Evolutionary conservation across 2,113 vertebrate species (phyloP), one percentile per base, ranked within the genome.

Genomic region (Hyperoodon ampullatus): DNA sequence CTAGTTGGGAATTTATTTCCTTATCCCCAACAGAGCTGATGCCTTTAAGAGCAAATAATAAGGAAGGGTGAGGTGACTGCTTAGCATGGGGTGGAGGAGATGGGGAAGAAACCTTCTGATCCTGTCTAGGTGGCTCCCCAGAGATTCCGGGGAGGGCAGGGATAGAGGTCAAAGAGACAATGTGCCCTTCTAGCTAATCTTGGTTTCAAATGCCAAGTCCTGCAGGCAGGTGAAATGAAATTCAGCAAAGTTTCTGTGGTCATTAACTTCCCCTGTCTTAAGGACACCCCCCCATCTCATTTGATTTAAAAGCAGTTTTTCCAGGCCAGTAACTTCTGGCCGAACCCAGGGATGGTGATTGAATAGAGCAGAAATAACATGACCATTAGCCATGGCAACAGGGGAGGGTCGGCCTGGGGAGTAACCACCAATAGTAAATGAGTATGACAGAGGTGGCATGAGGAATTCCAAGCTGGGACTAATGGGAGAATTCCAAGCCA

Each of bases 241-340:
- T 47, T 97, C 91, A 87, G 26, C 72, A 82, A 94, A 97, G 81
- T 81, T 83, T n/a, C 92, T 80, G 35, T 53, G 65, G 92, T 93
- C 42, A 74, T 90, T 96, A 96, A 94, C 63, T 88, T 98, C 91
- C 65, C 92, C 55, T 97, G 85, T 91, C 78, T 94, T 7, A 0
- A 95, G 61, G 71, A 97, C 91, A 97, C 84, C 90, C 92, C 92
- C 58, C 39, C 93, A 93, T 91, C 88, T 97, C 97, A 86, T 47
- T 78, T 50, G 4, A 91, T 72, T 78, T 50, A 81, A 89, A 74
- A 39, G 44, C 5, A 78, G 0, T 90, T 97, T 95, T 75, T 91
- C 15, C 55, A 33, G 26, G 89, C 93, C 88, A 85, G 35, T n/a
- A 95, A 95, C 28, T 23, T 89, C 88, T 95, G 44, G 70, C 80